Evolutionary conservation across 2,888 invertebrate genomes (phyloP), one percentile per base, ranked within the genome.

Genomic region (Philhelius pedissequus): DNA sequence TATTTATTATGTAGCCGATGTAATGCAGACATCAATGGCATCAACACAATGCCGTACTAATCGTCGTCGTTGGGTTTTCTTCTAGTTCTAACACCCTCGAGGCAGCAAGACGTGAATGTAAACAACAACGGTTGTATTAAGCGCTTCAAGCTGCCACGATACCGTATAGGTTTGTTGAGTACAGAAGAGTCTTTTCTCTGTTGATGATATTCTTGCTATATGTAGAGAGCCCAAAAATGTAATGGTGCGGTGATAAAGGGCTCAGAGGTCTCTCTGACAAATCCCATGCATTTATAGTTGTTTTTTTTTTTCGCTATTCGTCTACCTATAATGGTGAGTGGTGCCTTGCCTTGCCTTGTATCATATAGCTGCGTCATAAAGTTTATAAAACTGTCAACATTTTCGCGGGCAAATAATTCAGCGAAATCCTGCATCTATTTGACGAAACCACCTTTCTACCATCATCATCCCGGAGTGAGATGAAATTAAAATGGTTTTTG

Each of bases 41-140:
- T 76, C 75, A 75, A 80, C 75, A 81, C 81, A 81, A 81, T 76
- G 76, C 50, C 76, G 71, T 76, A 75, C 52, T 81, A 81, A 81
- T 76, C 75, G 81, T 79, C 75, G 81, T 79, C 45, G 45, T 40
- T 15, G 22, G n/a, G 52, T 32, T 54, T 62, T 35, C n/a, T 71
- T 66, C 54, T 15, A 45, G 22, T 71, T 66, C 54, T 15, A 45
- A 32, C 35, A 40, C 50, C 54, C 45, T 25, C 15, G 69, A 38
- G 69, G 43, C 45, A 15, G 0, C n/a, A 8, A 27, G 64, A 32
- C 32, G 13, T 64, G 45, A 45, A 64, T 45, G 25, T 43, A 38
- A 22, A 58, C 25, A 25, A 38, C 25, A 18, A 43, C 27, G 27
- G 13, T 64, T 48, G 22, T 20, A 18, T n/a, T n/a, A 48, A 48